phyloP scores from a whole-genome alignment of 2,888 invertebrate genomes.

The Molanna angustata region DNA sequence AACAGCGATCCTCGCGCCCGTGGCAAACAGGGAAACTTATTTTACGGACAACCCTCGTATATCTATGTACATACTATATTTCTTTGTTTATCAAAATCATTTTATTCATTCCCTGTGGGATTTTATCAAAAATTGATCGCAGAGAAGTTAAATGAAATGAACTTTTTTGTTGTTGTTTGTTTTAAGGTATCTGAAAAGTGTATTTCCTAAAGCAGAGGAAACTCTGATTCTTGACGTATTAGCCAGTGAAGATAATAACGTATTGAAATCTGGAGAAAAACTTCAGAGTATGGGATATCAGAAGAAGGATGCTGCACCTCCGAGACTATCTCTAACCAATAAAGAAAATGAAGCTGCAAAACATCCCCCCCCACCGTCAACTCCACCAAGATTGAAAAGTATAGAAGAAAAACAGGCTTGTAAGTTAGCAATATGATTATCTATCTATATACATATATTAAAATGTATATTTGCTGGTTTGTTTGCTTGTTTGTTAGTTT shows the following conservation, averaged over 20 bases:
- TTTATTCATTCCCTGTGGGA: no score
- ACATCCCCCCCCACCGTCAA: constrained; percentile 42
- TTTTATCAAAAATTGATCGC: no score
- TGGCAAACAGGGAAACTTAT: no score
- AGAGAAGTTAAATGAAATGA: no score
- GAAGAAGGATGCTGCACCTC: constrained; percentile 63
- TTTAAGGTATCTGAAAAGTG: constrained; percentile 83
- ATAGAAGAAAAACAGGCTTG: constrained; percentile 67
- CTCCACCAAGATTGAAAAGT: constrained; percentile 65
- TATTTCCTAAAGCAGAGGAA: constrained; percentile 89
- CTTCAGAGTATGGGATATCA: constrained; percentile 77
- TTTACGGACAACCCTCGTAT: no score
- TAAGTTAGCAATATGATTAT: no score
- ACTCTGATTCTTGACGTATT: constrained; percentile 79
- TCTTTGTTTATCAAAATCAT: no score
- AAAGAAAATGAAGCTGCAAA: constrained; percentile 29
- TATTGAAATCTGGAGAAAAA: constrained; percentile 82
- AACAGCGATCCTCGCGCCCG: no score
- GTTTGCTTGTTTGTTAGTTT: neutral
- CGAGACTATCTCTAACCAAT: constrained; percentile 24
- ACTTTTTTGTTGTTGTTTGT: constrained; percentile 30
- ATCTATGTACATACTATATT: no score
- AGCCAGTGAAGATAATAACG: constrained; percentile 85
- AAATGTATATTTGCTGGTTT: neutral
- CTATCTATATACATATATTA: no score